Evolutionary conservation across 2,888 invertebrate species (phyloP), one percentile per base, ranked within the genome.

Genomic region (Dugesia japonica): DNA sequence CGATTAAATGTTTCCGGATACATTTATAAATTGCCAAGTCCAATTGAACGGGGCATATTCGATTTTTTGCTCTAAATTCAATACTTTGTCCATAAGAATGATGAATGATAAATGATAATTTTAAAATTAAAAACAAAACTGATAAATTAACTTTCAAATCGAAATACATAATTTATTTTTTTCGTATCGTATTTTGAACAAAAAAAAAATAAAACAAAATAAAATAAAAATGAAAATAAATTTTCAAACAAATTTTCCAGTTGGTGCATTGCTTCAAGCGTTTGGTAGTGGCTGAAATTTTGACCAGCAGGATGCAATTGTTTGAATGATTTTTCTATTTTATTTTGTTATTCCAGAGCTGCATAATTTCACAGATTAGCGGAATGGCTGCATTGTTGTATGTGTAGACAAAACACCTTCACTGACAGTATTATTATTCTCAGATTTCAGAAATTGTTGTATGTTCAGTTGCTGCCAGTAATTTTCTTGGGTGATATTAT

Each of bases 301-400:
- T 56, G 56, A 56, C 56, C 56, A 56, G 56, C 56, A 56, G 56
- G 23, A 56, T 56, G 56, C 56, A n/a, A 56, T 56, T 56, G 56
- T 56, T 56, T 56, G n/a, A 23, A 56, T 56, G 23, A 20, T 20
- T 13, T 56, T 23, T n/a, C n/a, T n/a, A n/a, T n/a, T n/a, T n/a
- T n/a, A n/a, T n/a, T n/a, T n/a, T n/a, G n/a, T n/a, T n/a, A n/a
- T 38, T 38, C 38, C n/a, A n/a, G n/a, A n/a, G 56, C 56, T 56
- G 56, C 23, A 56, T 56, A 56, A 56, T 56, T 38, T 56, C 23
- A 13, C 4, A 56, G 56, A 23, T 20, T 20, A 56, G n/a, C 56
- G 56, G 9, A n/a, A 20, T 56, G n/a, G 9, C 56, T 56, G 56
- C 56, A 56, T 56, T 56, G 56, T 56, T 4, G 56, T 4, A 31